Evolutionary conservation across 2,113 vertebrate species (phyloP).

Genomic region (Lophura nycthemera): DNA sequence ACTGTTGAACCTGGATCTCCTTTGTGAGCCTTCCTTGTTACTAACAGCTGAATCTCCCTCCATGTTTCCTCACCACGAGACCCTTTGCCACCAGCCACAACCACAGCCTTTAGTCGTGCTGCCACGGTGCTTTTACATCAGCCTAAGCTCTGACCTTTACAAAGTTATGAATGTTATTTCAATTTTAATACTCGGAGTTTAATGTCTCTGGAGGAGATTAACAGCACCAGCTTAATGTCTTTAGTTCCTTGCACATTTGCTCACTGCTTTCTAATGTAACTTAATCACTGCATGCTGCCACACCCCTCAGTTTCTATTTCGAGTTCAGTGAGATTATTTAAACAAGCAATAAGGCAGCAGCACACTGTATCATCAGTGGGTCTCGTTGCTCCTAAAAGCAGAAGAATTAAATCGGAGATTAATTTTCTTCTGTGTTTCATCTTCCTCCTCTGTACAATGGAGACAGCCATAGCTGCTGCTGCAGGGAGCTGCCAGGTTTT

Average conservation of each 20-base stretch:
- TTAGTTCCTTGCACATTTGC: neutral
- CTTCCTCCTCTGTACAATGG: neutral
- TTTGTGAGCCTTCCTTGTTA: neutral
- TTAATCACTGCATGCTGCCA: neutral
- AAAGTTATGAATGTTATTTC: conserved; percentile 44
- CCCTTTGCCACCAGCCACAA: neutral
- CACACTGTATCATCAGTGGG: neutral
- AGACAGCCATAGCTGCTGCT: neutral
- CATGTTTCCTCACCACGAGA: neutral
- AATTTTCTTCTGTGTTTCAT: neutral
- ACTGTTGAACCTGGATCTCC: neutral
- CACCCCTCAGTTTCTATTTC: conserved; percentile 3
- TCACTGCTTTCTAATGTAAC: conserved; percentile 27
- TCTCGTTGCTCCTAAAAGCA: conserved; percentile 2
- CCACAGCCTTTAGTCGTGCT: neutral
- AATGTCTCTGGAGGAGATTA: conserved; percentile 34
- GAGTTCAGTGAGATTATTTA: neutral
- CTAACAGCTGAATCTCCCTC: neutral
- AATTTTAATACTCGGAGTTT: neutral
- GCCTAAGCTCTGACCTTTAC: conserved; percentile 32
- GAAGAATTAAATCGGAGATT: conserved; percentile 10
- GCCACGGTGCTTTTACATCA: neutral
- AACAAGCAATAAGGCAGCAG: neutral
- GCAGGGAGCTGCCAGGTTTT: neutral
- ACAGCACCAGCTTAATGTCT: neutral